Percentiles rank a stretch among this genome's conserved stretches.
Conservation (phyloP, 2,888 invertebrate genomes). For the Schrankia costaestrigalis region DNA sequence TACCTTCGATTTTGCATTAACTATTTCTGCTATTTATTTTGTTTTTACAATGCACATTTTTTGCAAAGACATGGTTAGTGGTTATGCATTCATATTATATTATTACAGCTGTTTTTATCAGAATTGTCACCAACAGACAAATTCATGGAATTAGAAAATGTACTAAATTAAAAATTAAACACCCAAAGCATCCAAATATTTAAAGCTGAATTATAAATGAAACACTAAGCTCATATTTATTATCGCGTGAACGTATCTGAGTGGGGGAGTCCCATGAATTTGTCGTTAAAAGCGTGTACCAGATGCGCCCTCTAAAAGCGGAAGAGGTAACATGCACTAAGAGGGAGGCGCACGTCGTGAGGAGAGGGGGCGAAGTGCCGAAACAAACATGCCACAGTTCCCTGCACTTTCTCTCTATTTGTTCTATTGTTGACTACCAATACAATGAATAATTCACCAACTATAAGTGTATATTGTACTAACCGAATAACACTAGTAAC, state of each 20-base stretch:
- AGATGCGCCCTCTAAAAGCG: slow-evolving; percentile 47
- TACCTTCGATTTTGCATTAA: too few relatives aligned
- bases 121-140: too few relatives aligned
- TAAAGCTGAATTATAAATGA: slow-evolving; percentile 25
- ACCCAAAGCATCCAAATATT: slow-evolving; percentile 21
- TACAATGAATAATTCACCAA: slow-evolving; percentile 36
- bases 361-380: slow-evolving; percentile 34
- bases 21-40: too few relatives aligned
- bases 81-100: too few relatives aligned
- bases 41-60: too few relatives aligned
- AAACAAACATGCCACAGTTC: slow-evolving; percentile 54
- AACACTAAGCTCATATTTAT: slow-evolving; percentile 38
- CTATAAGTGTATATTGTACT: slow-evolving; percentile 29
- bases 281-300: slow-evolving; percentile 45
- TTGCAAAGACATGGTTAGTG: too few relatives aligned
- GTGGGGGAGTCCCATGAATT: slow-evolving; percentile 41
- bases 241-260: slow-evolving; percentile 28
- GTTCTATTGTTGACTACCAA: slow-evolving; percentile 41
- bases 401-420: slow-evolving; percentile 40
- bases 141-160: slow-evolving; percentile 7
- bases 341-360: slow-evolving; percentile 7
- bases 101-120: too few relatives aligned
- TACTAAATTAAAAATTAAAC: slow-evolving; percentile 27
- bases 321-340: slow-evolving; percentile 34
- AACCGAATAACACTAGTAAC: slow-evolving; percentile 17